Conservation (phyloP, 2,113 vertebrate species). For the Peucedramus taeniatus region DNA sequence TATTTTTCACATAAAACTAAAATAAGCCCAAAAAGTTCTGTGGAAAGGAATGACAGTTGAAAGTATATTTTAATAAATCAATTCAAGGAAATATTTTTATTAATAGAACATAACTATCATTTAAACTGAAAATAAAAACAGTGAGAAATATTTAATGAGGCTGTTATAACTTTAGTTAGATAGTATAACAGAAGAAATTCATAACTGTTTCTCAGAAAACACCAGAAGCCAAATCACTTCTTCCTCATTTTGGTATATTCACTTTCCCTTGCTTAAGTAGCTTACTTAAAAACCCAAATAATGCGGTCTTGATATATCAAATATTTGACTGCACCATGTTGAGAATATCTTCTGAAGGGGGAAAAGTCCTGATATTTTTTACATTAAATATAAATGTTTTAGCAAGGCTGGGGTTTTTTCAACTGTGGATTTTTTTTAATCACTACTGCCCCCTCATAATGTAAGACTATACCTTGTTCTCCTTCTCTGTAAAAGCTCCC, state of each 20-base stretch:
- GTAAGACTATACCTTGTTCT: not conserved
- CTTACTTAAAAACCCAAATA: not conserved
- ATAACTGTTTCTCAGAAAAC: not conserved
- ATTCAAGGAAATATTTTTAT: not conserved
- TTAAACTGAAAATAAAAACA: not conserved
- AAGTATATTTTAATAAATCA: not conserved
- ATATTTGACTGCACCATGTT: not conserved
- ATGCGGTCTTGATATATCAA: not conserved
- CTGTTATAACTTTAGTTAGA: not conserved
- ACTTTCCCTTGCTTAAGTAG: not conserved
- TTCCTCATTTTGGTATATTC: not conserved
- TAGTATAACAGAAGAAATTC: not conserved
- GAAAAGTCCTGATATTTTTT: not conserved
- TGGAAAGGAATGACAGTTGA: not conserved
- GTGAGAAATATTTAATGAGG: not conserved
- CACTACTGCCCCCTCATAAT: not conserved
- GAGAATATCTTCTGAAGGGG: not conserved
- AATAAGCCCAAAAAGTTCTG: not conserved
- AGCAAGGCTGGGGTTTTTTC: accelerated
- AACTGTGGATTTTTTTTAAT: not conserved
- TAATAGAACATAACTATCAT: not conserved
- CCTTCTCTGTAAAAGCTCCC: not conserved
- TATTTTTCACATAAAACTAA: not conserved
- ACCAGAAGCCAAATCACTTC: not conserved
- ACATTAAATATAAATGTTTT: not conserved